These are phyloP conservation scores for Gerris buenoi DNA, from an alignment of 1,140 invertebrate species.

Conservation along the genomic window DNA sequence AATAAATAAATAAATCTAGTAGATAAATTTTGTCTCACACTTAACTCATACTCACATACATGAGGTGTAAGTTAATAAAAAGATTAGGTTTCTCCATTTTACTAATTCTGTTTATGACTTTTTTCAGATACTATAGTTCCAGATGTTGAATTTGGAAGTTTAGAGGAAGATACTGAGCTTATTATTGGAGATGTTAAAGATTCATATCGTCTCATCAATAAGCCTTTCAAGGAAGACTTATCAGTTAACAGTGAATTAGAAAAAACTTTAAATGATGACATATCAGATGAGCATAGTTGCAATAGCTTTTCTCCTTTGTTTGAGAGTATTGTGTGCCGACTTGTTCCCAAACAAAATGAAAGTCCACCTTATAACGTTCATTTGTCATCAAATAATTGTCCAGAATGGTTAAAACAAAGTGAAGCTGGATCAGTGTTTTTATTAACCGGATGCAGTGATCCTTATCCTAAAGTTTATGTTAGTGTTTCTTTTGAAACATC, in stretches of 20 bases:
- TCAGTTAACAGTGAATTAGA: too few species aligned
- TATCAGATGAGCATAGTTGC: too few species aligned
- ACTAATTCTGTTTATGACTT: too few species aligned
- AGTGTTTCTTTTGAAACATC: background rate
- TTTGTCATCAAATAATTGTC: background rate
- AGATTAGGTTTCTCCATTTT: too few species aligned
- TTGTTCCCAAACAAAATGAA: background rate
- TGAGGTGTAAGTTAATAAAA: too few species aligned
- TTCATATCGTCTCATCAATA: too few species aligned
- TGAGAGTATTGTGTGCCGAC: background rate
- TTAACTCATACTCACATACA: too few species aligned
- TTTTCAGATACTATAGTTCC: constrained; percentile 14
- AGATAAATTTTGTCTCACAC: too few species aligned
- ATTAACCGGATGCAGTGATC: background rate
- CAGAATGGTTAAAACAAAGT: background rate
- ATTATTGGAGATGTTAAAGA: constrained; percentile 3
- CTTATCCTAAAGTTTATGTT: background rate
- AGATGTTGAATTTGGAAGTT: constrained; percentile 12
- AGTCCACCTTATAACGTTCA: background rate
- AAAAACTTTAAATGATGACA: too few species aligned
- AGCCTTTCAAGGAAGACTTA: too few species aligned
- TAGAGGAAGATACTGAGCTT: constrained; percentile 18
- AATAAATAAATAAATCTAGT: too few species aligned
- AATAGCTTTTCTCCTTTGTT: too few species aligned
- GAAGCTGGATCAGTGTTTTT: background rate